phyloP scores from a whole-genome alignment of 2,888 invertebrate genomes.

The Caenorhabditis zanzibari region DNA sequence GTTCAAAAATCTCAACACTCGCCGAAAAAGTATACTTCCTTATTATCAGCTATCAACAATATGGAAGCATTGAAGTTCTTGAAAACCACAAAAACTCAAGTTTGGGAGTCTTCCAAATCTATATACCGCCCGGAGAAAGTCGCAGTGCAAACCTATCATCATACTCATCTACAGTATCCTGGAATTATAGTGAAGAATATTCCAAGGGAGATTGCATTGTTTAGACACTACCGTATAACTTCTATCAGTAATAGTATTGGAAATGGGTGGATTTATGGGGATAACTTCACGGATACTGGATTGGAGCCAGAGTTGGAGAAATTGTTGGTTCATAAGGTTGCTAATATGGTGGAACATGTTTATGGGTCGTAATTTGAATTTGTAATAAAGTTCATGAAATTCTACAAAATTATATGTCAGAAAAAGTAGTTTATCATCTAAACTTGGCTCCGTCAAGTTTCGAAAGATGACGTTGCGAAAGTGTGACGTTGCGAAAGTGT shows the following conservation, averaged over 20 bases:
- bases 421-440: neutral
- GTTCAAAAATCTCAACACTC: conserved; percentile 31
- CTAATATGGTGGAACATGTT: conserved; percentile 34
- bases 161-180: conserved; percentile 32
- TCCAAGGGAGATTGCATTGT: conserved; percentile 14
- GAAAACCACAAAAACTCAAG: conserved; percentile 8
- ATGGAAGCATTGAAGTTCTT: conserved; percentile 33
- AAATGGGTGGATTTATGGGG: conserved; percentile 44
- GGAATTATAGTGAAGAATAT: conserved; percentile 32
- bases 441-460: too few species aligned
- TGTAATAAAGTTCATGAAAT: neutral
- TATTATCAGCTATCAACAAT: neutral
- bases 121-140: conserved; percentile 42
- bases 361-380: conserved; percentile 15
- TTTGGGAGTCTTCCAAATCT: conserved; percentile 44
- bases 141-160: conserved; percentile 38
- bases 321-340: conserved; percentile 11
- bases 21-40: neutral
- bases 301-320: conserved; percentile 25
- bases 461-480: too few species aligned
- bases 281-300: conserved; percentile 26
- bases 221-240: conserved; percentile 42
- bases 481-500: too few species aligned
- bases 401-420: neutral
- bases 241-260: conserved; percentile 38